phyloP scores from a whole-genome alignment of 1,140 invertebrate species.

The honey bee (Apis mellifera) region DNA sequence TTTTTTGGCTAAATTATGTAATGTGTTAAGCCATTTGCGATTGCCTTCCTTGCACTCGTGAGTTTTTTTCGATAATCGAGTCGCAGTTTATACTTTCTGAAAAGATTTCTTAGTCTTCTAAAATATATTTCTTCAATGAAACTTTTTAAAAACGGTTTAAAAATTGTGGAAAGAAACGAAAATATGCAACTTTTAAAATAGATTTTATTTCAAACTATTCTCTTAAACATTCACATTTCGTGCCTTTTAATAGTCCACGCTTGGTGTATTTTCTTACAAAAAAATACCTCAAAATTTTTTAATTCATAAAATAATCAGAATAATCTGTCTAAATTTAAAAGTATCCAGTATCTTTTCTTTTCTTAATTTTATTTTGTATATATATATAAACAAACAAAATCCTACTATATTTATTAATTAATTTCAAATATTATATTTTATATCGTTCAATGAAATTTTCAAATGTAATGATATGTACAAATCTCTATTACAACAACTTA shows the following conservation, averaged over 20 bases:
- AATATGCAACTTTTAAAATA: background rate
- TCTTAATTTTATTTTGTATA: too few species aligned
- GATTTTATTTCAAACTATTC: background rate
- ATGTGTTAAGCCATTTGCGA: background rate
- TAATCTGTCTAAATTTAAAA: too few species aligned
- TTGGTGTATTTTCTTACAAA: background rate
- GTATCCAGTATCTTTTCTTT: too few species aligned
- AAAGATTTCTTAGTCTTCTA: background rate
- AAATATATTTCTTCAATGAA: background rate
- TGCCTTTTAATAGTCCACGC: background rate
- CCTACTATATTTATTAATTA: too few species aligned
- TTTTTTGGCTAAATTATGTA: background rate
- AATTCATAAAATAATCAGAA: too few species aligned
- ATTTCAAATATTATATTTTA: too few species aligned
- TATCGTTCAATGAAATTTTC: too few species aligned
- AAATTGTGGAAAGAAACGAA: background rate
- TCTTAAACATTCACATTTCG: too few species aligned
- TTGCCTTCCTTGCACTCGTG: background rate
- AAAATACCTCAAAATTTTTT: too few species aligned
- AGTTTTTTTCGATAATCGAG: background rate
- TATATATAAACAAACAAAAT: too few species aligned
- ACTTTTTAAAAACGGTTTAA: background rate
- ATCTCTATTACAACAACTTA: too few species aligned
- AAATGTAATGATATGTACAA: too few species aligned
- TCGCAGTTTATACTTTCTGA: background rate